Evolutionary conservation across 2,888 invertebrate species (phyloP).

Genomic region (Nyleta sp.): DNA sequence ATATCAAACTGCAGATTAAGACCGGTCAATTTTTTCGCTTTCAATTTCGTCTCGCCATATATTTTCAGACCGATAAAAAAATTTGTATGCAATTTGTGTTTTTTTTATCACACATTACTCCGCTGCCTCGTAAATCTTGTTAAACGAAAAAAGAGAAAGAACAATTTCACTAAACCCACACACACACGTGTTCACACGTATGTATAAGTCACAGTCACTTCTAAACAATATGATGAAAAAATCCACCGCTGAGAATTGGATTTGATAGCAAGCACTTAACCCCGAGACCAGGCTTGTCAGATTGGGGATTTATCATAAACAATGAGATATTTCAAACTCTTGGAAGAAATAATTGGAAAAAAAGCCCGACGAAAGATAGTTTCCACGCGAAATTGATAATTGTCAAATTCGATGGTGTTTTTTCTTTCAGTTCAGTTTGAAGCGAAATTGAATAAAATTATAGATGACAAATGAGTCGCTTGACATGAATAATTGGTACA

Average conservation of each 20-base stretch:
- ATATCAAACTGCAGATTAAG: not conserved
- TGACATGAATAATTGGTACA: not conserved
- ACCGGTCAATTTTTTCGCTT: no score
- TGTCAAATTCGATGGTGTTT: not conserved
- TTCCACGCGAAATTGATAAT: no score
- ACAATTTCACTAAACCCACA: constrained; percentile 31
- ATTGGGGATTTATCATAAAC: constrained; percentile 40
- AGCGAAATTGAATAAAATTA: constrained; percentile 12
- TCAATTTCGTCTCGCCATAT: no score
- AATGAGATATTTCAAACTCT: constrained; percentile 24
- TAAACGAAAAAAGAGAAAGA: constrained; percentile 17
- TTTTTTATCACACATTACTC: constrained; percentile 14
- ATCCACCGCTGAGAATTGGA: constrained; percentile 44
- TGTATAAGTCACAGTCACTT: constrained; percentile 24
- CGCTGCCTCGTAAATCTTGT: constrained; percentile 24
- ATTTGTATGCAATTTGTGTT: constrained; percentile 1
- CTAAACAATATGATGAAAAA: constrained; percentile 45
- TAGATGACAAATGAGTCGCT: constrained; percentile 6
- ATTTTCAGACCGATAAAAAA: not conserved
- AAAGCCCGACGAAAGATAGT: no score
- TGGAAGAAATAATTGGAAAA: constrained; percentile 19
- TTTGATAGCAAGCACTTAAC: constrained; percentile 53
- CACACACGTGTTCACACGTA: not conserved
- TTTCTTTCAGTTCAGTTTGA: not conserved
- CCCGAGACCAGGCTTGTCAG: constrained; percentile 39